phyloP scores from a whole-genome alignment of 2,888 invertebrate species.

The Pherbina coryleti region DNA sequence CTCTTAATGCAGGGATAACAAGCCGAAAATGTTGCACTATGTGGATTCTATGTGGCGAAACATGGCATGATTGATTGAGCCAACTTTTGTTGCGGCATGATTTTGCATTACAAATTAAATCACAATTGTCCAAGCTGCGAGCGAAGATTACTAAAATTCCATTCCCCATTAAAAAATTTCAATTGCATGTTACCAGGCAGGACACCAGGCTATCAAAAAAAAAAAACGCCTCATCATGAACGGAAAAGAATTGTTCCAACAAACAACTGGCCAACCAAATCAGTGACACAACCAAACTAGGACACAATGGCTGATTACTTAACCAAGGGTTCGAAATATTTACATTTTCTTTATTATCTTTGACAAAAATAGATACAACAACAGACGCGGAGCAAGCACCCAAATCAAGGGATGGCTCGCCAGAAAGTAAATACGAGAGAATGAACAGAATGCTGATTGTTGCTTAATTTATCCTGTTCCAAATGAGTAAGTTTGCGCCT shows the following conservation, averaged over 20 bases:
- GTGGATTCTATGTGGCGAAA: no score
- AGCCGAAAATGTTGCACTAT: no score
- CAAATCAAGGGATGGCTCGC: background rate
- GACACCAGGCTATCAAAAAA: background rate
- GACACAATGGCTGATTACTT: conserved; percentile 4
- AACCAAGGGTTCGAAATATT: conserved; percentile 16
- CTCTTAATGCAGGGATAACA: no score
- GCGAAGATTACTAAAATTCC: background rate
- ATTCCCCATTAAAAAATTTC: background rate
- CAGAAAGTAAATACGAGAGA: background rate
- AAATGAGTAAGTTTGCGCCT: conserved; percentile 11
- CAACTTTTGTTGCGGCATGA: background rate
- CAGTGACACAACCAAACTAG: conserved; percentile 1
- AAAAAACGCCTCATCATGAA: conserved; percentile 12
- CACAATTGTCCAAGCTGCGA: background rate
- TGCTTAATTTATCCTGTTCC: conserved; percentile 20
- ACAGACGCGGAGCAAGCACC: background rate
- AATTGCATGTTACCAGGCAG: background rate
- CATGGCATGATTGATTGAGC: no score
- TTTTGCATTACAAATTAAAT: conserved; percentile 23
- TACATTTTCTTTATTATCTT: conserved; percentile 4
- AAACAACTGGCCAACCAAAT: background rate
- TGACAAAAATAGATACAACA: conserved; percentile 13
- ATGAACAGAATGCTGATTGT: background rate
- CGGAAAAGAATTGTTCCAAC: background rate